Evolutionary conservation across 2,797 vertebrate genomes (phyloP).

Genomic region (Malurus splendens): DNA sequence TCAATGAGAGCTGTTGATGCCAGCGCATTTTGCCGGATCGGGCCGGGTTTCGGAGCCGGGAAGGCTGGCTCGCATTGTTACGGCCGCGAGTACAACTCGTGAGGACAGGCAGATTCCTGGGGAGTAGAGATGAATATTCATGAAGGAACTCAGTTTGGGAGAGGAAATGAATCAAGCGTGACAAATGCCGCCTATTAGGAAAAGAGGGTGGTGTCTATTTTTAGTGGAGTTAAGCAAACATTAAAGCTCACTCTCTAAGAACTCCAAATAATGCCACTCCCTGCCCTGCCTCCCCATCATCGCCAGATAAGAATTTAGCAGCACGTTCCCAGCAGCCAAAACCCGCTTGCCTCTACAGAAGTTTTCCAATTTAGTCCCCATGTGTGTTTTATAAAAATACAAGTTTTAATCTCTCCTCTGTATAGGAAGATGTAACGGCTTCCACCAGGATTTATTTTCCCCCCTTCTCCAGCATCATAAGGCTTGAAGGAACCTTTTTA

Average conservation of each 20-base stretch:
- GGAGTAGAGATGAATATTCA: slow-evolving; percentile 68
- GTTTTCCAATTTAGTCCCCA: not conserved
- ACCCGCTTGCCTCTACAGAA: slow-evolving; percentile 12
- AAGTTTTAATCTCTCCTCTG: slow-evolving; percentile 42
- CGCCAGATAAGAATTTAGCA: not conserved
- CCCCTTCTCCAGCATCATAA: not conserved
- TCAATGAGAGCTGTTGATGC: not conserved
- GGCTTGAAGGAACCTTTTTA: slow-evolving; percentile 49
- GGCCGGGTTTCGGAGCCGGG: not conserved
- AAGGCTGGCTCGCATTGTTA: not conserved
- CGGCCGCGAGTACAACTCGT: not conserved
- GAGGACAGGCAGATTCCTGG: slow-evolving; percentile 51
- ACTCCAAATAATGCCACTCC: slow-evolving; percentile 39
- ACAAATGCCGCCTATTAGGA: slow-evolving; percentile 69
- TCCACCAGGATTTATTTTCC: not conserved
- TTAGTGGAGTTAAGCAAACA: slow-evolving; percentile 62
- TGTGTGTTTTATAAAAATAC: slow-evolving; percentile 35
- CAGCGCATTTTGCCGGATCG: not conserved
- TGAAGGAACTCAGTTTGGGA: slow-evolving; percentile 55
- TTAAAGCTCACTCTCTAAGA: slow-evolving; percentile 61
- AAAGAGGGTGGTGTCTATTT: slow-evolving; percentile 67
- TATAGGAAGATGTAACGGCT: slow-evolving; percentile 16
- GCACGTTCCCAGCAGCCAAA: slow-evolving; percentile 30
- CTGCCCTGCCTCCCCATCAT: slow-evolving; percentile 19
- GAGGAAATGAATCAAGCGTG: slow-evolving; percentile 68